phyloP scores from a whole-genome alignment of 2,113 vertebrate genomes.

The Osmerus mordax region DNA sequence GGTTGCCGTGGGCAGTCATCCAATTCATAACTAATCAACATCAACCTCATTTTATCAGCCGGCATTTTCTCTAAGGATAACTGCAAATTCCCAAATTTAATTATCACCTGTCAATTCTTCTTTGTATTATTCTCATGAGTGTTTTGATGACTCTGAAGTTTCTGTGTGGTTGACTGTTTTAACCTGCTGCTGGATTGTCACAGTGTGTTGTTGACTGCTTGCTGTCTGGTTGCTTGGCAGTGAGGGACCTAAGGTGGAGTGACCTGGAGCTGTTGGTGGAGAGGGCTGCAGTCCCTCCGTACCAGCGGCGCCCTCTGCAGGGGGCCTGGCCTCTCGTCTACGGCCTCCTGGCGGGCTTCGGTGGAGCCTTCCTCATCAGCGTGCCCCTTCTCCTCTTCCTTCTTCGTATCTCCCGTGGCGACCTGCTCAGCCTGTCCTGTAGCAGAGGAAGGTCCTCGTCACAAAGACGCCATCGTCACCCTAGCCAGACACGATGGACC shows the following conservation, averaged over 20 bases:
- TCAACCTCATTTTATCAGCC: conserved; percentile 44
- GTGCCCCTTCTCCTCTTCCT: conserved; percentile 7
- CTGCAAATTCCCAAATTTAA: conserved; percentile 57
- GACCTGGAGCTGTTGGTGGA: conserved; percentile 71
- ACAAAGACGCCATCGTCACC: neutral
- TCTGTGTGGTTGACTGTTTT: neutral
- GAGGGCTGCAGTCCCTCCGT: conserved; percentile 47
- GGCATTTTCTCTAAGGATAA: conserved; percentile 54
- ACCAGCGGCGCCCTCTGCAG: conserved; percentile 60
- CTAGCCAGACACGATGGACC: neutral
- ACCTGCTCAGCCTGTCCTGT: neutral
- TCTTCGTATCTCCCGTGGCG: conserved; percentile 33
- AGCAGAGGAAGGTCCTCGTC: neutral
- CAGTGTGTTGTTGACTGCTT: neutral
- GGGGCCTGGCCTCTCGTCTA: conserved; percentile 64
- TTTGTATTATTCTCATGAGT: conserved; percentile 18
- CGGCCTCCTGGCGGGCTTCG: conserved; percentile 76
- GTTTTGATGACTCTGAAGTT: too few relatives aligned
- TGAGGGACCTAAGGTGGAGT: conserved; percentile 54
- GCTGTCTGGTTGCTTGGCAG: conserved; percentile 35
- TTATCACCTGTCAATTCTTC: conserved; percentile 61
- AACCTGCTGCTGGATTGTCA: neutral
- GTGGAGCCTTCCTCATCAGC: conserved; percentile 47
- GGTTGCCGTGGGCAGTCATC: conserved; percentile 54
- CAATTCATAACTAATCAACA: conserved; percentile 62